Conservation (phyloP, 92 coral and sea anemone genomes). For the Palythoa heliodiscus region DNA sequence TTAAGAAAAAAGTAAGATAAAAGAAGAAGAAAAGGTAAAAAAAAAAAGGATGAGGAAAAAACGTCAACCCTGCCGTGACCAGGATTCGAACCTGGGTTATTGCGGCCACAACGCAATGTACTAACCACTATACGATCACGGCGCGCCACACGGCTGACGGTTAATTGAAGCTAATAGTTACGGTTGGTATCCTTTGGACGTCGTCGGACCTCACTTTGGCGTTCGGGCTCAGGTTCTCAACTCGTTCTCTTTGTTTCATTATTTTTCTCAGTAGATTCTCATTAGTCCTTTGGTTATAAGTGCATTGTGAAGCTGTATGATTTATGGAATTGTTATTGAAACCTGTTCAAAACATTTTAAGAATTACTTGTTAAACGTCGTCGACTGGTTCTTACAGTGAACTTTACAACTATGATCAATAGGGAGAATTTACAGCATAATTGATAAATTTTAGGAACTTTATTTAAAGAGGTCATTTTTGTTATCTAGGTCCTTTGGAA, state of each 20-base stretch:
- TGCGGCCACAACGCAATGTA: conserved; percentile 99
- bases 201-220: background rate
- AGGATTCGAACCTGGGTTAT: conserved; percentile 99
- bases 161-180: background rate
- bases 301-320: no score
- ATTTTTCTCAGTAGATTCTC: no score
- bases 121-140: conserved; percentile 99
- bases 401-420: no score
- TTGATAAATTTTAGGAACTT: background rate
- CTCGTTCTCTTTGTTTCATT: no score
- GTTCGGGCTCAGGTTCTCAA: background rate
- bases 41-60: background rate
- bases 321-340: no score
- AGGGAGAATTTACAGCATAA: no score
- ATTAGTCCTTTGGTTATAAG: no score
- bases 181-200: background rate
- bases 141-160: conserved; percentile 50
- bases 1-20: background rate
- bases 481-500: conserved; percentile 93
- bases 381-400: no score
- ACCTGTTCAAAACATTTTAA: no score
- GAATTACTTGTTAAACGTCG: no score
- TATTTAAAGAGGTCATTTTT: background rate
- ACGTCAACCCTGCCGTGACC: conserved; percentile 77
- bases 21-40: background rate